phyloP scores from a whole-genome alignment of 1,140 invertebrate genomes.

The Macrostomum lignano region DNA sequence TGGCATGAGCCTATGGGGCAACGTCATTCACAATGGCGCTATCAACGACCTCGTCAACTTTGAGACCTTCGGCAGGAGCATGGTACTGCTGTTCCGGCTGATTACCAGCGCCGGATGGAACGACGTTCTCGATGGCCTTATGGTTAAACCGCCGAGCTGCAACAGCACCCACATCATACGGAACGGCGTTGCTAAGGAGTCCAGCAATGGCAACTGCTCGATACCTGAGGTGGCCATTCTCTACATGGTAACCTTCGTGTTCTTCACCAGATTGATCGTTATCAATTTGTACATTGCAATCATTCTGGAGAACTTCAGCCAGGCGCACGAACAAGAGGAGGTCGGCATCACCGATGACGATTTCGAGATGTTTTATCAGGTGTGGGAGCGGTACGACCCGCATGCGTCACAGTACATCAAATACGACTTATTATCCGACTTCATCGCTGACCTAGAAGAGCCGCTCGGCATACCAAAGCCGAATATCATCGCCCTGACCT shows the following conservation, averaged over 20 bases:
- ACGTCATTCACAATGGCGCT: conserved; percentile 52
- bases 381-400: conserved; percentile 84
- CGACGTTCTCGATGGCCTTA: conserved; percentile 56
- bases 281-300: conserved; percentile 6
- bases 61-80: conserved; percentile 65
- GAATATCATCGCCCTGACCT: conserved; percentile 68
- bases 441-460: conserved; percentile 66
- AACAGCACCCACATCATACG: conserved; percentile 24
- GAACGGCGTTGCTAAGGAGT: conserved; percentile 3
- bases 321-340: conserved; percentile 4
- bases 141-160: conserved; percentile 57
- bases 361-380: conserved; percentile 80
- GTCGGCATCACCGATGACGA: conserved; percentile 74
- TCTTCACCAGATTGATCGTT: conserved; percentile 4
- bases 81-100: conserved; percentile 64
- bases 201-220: conserved; percentile 5
- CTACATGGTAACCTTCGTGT: conserved; percentile 6
- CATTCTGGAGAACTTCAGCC: conserved; percentile 4
- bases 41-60: conserved; percentile 44
- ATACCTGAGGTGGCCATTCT: conserved; percentile 1
- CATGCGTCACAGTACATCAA: conserved; percentile 79
- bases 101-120: conserved; percentile 82
- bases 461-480: conserved; percentile 62
- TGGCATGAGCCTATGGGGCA: conserved; percentile 69
- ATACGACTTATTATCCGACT: conserved; percentile 65